Percentiles rank a stretch among this genome's conserved stretches.
These are phyloP conservation scores for Hirtodrosophila alboralis DNA, from an alignment of 2,888 invertebrate species.

Conservation along the genomic window DNA sequence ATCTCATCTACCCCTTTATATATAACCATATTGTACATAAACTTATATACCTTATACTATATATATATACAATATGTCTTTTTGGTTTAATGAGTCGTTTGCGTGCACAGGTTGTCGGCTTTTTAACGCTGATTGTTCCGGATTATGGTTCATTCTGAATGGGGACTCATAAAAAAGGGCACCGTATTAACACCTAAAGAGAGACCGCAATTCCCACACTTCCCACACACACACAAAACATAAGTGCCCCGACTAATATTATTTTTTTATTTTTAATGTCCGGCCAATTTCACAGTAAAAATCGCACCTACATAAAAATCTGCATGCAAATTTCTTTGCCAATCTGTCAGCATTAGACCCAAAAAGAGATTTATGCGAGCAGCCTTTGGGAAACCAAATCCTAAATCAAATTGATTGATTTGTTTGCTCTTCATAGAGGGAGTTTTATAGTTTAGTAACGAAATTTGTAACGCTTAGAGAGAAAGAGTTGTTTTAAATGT, in stretches of 20 bases:
- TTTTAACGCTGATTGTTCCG: slow-evolving; percentile 62
- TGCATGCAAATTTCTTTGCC: slow-evolving; percentile 16
- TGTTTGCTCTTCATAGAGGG: too few relatives aligned
- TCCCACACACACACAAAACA: too few relatives aligned
- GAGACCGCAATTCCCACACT: slow-evolving; percentile 43
- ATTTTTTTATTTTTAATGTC: slow-evolving; percentile 34
- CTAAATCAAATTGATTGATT: slow-evolving; percentile 52
- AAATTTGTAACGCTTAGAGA: too few relatives aligned
- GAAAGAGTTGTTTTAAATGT: too few relatives aligned
- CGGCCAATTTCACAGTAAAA: slow-evolving; percentile 51
- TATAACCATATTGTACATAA: slow-evolving; percentile 2
- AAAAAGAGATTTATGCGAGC: slow-evolving; percentile 33
- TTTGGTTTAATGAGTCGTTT: slow-evolving; percentile 56
- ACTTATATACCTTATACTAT: slow-evolving; percentile 2
- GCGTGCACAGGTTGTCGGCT: slow-evolving; percentile 65
- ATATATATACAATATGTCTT: slow-evolving; percentile 26
- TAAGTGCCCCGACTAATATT: slow-evolving; percentile 34
- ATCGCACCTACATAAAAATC: slow-evolving; percentile 49
- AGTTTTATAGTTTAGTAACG: too few relatives aligned
- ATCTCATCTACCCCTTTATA: slow-evolving; percentile 7
- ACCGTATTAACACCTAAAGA: slow-evolving; percentile 60
- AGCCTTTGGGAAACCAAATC: background rate
- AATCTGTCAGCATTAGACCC: slow-evolving; percentile 43
- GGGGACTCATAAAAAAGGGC: slow-evolving; percentile 39
- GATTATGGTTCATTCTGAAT: slow-evolving; percentile 38